Base-by-base conservation (phyloP, 1,140 invertebrate species). In the Grapholita molesta region DNA sequence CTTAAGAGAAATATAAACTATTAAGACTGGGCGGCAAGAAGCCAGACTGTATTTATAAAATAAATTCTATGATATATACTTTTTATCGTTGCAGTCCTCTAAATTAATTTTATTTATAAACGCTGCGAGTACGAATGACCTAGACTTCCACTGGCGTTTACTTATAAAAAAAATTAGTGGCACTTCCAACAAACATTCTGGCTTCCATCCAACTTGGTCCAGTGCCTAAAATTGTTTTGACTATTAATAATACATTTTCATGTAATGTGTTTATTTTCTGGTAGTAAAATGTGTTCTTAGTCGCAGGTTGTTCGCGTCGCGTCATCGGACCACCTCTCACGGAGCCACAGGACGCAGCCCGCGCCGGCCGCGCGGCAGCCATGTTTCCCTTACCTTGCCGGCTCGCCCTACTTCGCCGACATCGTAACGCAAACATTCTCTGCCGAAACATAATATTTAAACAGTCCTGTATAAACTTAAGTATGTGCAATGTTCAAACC, bases 401-500 rank as follows among this genome's bases (percentile, higher is more conserved):
- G 11, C 61, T 1, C 18, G 87, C 89, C 86, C 89, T 91, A 86
- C 77, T 74, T 15, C 57, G 81, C 85, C 85, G 85, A 82, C n/a
- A n/a, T n/a, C 82, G 76, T 82, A 82, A 74, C 48, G 82, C 70
- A 82, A 89, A 84, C 70, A 83, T 85, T 86, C 80, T 87, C 88
- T 88, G 85, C 84, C 70, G 72, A 77, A 72, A 74, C 72, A 71
- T 85, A 79, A 76, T 80, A 65, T 77, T 71, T 77, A 79, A 81
- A 75, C 84, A 87, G 82, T 89, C 88, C 80, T 85, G 76, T 85
- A 82, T 84, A 79, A 57, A 64, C 53, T 23, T 32, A 86, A 88
- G 84, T 84, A 88, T 85, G 89, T 91, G 89, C 89, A 91, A 91
- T 91, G 83, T 85, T 87, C 83, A 90, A 91, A 90, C 89, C 89